Conservation (phyloP, 1,140 invertebrate genomes). For the Ooceraea biroi region DNA sequence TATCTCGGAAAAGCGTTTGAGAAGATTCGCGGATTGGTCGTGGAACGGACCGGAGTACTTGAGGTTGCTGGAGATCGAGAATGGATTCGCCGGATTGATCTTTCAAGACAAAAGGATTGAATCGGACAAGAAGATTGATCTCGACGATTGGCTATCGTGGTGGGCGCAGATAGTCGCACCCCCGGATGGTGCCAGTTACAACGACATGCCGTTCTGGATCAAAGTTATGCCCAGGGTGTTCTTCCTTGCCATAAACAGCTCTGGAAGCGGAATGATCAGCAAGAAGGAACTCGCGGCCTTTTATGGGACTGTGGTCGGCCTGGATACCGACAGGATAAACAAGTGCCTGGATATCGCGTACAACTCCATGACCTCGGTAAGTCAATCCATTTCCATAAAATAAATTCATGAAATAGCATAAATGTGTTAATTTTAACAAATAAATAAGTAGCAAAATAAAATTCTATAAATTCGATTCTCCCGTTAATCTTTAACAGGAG, state of each 20-base stretch:
- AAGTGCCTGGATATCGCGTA: slow-evolving; percentile 89
- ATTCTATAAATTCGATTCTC: no score
- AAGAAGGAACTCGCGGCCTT: slow-evolving; percentile 89
- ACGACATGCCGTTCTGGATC: slow-evolving; percentile 89
- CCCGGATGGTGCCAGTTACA: slow-evolving; percentile 86
- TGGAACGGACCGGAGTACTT: slow-evolving; percentile 90
- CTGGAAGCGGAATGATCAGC: slow-evolving; percentile 88
- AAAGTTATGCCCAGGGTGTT: slow-evolving; percentile 91
- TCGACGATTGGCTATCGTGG: slow-evolving; percentile 89
- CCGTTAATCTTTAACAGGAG: no score
- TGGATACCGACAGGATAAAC: slow-evolving; percentile 87
- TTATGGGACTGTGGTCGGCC: slow-evolving; percentile 90
- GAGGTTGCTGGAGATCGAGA: slow-evolving; percentile 89
- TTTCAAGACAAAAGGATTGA: slow-evolving; percentile 41
- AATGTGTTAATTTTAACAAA: no score
- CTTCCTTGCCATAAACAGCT: slow-evolving; percentile 90
- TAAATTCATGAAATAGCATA: background rate
- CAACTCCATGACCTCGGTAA: slow-evolving; percentile 90
- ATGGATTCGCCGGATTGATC: slow-evolving; percentile 67
- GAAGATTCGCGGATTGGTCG: slow-evolving; percentile 91
- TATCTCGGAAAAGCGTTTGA: slow-evolving; percentile 86
- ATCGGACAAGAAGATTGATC: slow-evolving; percentile 69
- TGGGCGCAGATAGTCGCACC: slow-evolving; percentile 88
- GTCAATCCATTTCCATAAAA: slow-evolving; percentile 69
- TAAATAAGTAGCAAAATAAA: no score